Percentiles rank a stretch among this genome's conserved stretches.
These are phyloP conservation scores for Xanthorhoe designata DNA, from an alignment of 2,888 invertebrate species.

Conservation along the genomic window DNA sequence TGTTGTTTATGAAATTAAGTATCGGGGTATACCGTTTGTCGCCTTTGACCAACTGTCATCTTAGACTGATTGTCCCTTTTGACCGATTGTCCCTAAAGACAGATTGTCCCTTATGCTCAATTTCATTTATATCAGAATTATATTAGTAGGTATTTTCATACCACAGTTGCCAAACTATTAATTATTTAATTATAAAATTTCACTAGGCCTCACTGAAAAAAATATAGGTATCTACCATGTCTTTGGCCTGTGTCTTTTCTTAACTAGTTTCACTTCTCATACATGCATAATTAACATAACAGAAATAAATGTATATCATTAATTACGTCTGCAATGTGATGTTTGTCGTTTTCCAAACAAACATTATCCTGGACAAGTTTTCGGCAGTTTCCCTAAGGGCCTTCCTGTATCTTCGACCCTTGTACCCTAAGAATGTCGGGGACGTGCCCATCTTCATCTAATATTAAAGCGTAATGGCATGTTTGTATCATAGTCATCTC, in stretches of 20 bases:
- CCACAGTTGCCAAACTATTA: no score
- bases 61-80: background rate
- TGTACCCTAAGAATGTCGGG: constrained; percentile 43
- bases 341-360: background rate
- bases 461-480: constrained; percentile 48
- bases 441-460: constrained; percentile 48
- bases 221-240: no score
- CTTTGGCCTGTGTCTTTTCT: no score
- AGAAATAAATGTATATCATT: background rate
- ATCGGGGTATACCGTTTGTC: constrained; percentile 1
- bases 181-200: no score
- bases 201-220: no score
- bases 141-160: no score
- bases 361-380: constrained; percentile 28
- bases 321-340: background rate
- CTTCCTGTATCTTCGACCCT: constrained; percentile 36
- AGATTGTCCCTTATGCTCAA: no score
- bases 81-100: background rate
- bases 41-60: background rate
- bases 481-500: constrained; percentile 30
- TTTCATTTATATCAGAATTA: no score
- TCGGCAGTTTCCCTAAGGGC: constrained; percentile 34
- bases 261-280: no score
- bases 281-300: no score
- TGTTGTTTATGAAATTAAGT: constrained; percentile 37